These are phyloP conservation scores for Rhorus exstirpatorius DNA, from an alignment of 2,888 invertebrate genomes.

Conservation along the genomic window DNA sequence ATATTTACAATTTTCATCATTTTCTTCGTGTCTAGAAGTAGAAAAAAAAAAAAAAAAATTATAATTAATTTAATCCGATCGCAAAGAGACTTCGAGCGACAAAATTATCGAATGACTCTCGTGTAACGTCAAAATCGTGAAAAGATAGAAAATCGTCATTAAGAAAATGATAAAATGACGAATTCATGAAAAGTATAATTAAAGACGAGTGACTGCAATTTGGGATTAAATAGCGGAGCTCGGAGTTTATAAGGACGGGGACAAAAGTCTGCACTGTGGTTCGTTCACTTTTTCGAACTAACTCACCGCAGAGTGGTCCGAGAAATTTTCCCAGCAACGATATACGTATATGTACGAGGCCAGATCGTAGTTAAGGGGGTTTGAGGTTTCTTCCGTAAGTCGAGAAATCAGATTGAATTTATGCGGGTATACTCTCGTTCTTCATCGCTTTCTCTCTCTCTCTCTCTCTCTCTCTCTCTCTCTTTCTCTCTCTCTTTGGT, in stretches of 20 bases:
- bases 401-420: slow-evolving; percentile 78
- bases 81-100: too few species aligned
- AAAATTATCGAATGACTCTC: background rate
- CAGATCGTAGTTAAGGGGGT: slow-evolving; percentile 20
- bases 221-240: slow-evolving; percentile 23
- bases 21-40: too few species aligned
- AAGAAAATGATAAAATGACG: slow-evolving; percentile 21
- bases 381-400: slow-evolving; percentile 63
- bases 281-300: slow-evolving; percentile 32
- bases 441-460: slow-evolving; percentile 48
- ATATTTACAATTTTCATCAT: too few species aligned
- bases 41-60: background rate
- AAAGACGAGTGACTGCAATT: slow-evolving; percentile 9
- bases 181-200: slow-evolving; percentile 38
- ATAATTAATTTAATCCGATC: too few species aligned
- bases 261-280: slow-evolving; percentile 1
- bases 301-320: slow-evolving; percentile 35
- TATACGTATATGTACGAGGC: slow-evolving; percentile 20
- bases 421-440: slow-evolving; percentile 65
- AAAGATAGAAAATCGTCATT: background rate
- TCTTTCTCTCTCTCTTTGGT: slow-evolving; percentile 51
- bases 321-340: slow-evolving; percentile 12
- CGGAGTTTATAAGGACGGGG: slow-evolving; percentile 10
- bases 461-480: slow-evolving; percentile 52
- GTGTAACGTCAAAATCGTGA: background rate